phyloP scores from a whole-genome alignment of 2,113 vertebrate genomes.

The Miniopterus natalensis region DNA sequence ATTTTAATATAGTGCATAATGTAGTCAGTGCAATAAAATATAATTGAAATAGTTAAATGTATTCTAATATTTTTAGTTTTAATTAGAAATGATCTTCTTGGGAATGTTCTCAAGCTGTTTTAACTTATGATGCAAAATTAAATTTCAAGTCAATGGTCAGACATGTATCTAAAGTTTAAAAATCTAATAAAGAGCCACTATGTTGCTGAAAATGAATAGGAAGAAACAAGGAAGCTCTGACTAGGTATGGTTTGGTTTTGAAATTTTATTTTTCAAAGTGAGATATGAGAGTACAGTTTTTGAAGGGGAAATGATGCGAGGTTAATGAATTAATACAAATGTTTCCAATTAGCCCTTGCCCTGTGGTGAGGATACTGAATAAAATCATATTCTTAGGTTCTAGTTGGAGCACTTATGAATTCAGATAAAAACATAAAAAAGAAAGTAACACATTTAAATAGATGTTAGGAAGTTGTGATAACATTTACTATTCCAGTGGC shows the following conservation, averaged over 20 bases:
- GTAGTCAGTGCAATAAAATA: background rate
- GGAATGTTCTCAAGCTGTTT: background rate
- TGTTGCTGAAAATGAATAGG: background rate
- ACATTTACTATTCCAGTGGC: background rate
- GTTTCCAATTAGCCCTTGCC: background rate
- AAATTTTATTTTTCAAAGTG: background rate
- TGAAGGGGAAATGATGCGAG: background rate
- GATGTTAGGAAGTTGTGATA: background rate
- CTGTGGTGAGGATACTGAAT: background rate
- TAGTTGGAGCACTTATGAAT: background rate
- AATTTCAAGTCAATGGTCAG: background rate
- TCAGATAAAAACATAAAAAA: background rate
- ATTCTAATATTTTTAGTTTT: background rate
- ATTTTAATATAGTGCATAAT: background rate
- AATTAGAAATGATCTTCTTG: background rate
- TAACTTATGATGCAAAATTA: slow-evolving; percentile 42
- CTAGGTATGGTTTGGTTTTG: background rate
- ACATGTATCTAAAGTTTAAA: background rate
- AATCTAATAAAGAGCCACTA: background rate
- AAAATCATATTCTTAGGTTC: background rate
- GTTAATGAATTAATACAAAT: background rate
- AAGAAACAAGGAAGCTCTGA: background rate
- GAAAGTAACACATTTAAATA: background rate
- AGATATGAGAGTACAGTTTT: background rate
- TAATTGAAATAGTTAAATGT: background rate